phyloP scores from a whole-genome alignment of 2,888 invertebrate species.

The Lypha dubia region DNA sequence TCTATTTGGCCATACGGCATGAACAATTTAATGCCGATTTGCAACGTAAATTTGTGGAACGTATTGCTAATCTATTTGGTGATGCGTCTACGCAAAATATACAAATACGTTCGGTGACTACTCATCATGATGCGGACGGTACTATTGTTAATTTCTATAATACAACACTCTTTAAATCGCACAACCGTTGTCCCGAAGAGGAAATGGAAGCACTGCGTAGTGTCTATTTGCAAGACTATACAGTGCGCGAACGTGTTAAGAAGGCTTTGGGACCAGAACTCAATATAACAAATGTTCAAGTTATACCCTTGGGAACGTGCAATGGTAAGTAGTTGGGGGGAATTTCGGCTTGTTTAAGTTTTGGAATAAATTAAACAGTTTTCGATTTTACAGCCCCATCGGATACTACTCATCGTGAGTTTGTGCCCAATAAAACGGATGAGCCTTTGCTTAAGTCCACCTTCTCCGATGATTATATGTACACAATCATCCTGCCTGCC shows the following conservation, averaged over 20 bases:
- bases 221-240: conserved; percentile 87
- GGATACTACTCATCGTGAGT: conserved; percentile 79
- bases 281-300: conserved; percentile 85
- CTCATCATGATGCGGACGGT: conserved; percentile 84
- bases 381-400: conserved; percentile 74
- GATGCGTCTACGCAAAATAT: conserved; percentile 90
- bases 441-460: conserved; percentile 82
- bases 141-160: conserved; percentile 92
- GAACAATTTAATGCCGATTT: conserved; percentile 89
- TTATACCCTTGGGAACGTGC: conserved; percentile 85
- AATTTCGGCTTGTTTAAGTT: too few species aligned
- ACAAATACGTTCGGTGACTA: conserved; percentile 87
- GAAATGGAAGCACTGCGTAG: conserved; percentile 89
- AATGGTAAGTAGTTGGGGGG: conserved; percentile 82
- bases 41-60: conserved; percentile 92
- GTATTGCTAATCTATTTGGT: conserved; percentile 89
- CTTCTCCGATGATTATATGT: conserved; percentile 87
- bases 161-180: conserved; percentile 85
- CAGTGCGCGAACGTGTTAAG: conserved; percentile 84
- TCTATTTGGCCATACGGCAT: conserved; percentile 89
- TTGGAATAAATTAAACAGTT: neutral
- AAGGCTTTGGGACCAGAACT: conserved; percentile 87
- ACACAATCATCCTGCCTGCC: conserved; percentile 94
- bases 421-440: conserved; percentile 79
- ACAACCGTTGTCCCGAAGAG: conserved; percentile 88